A percentile compares a stretch with the other conserved stretches of the same genome.
These are phyloP conservation scores for Leuciscus waleckii DNA, from an alignment of 2,797 vertebrate genomes.

Conservation along the genomic window DNA sequence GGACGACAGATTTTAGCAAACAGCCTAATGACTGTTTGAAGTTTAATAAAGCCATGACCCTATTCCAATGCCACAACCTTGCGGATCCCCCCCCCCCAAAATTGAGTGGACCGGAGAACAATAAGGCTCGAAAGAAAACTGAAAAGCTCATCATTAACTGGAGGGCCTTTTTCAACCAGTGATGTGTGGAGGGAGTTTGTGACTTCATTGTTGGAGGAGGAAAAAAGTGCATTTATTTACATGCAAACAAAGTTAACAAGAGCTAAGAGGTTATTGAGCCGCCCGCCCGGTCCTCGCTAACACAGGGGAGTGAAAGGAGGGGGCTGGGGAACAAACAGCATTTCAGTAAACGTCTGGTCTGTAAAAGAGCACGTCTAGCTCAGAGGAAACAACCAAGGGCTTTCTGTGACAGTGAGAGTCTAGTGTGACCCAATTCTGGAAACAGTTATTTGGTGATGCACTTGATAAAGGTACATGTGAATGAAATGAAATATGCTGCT, in stretches of 20 bases:
- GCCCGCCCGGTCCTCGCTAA: constrained; percentile 30
- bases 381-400: constrained; percentile 53
- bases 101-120: constrained; percentile 55
- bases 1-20: constrained; percentile 82
- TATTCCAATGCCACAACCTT: constrained; percentile 80
- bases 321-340: constrained; percentile 32
- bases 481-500: background rate
- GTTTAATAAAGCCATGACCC: constrained; percentile 88
- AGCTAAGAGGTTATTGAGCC: constrained; percentile 50
- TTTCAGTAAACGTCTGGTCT: constrained; percentile 34
- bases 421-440: constrained; percentile 53
- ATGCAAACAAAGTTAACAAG: constrained; percentile 62
- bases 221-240: constrained; percentile 59
- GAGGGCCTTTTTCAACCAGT: constrained; percentile 56
- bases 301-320: constrained; percentile 31
- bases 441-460: constrained; percentile 20
- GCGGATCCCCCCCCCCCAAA: constrained; percentile 78
- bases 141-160: constrained; percentile 64
- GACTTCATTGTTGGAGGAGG: constrained; percentile 56
- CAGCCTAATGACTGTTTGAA: constrained; percentile 90
- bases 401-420: constrained; percentile 44
- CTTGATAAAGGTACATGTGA: constrained; percentile 4
- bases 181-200: constrained; percentile 62
- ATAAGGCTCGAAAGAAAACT: constrained; percentile 34
- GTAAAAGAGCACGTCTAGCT: constrained; percentile 56